Base-by-base conservation (phyloP, 2,888 invertebrate genomes). In the Actias luna region DNA sequence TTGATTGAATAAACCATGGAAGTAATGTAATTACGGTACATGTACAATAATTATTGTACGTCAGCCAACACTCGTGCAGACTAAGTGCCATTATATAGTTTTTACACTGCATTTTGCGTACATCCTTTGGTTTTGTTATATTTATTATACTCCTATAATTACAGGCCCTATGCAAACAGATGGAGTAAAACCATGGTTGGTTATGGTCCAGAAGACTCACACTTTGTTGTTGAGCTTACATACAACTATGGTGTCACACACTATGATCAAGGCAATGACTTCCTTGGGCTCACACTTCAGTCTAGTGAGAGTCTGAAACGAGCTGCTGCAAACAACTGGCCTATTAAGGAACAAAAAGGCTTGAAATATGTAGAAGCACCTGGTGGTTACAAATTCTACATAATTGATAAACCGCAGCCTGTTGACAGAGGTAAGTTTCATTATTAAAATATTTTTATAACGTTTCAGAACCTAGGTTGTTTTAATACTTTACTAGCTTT, bases 141-240 rank as follows among this genome's bases (percentile, higher is more conserved):
- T 29, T 50, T 29, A 42, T 42, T 42, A 42, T 36, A 10, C 25
- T 10, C 7, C 5, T 52, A 8, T 59, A 33, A 16, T 88, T 91
- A 36, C 81, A 98, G 99, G n/a, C 99, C 99, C 0, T 99, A 99
- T 79, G 98, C 97, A 76, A 98, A 98, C 76, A 96, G 97, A 73
- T 99, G 99, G 99, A 99, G 99, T 82, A 99, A 99, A 92, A 99
- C 99, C 0, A 99, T 99, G 99, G 94, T 99, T 58, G 99, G 99
- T 1, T 99, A 99, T 88, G 99, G 99, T 0, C 95, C 97, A 0
- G 99, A 99, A 89, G 97, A 98, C 75, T 94, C 94, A 61, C 97
- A 99, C 88, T 99, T 99, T 92, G 99, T 98, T 0, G 94, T 99
- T 27, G 99, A 99, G 83, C 93, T 99, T 57, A 99, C 99, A 14